Conservation (phyloP, 64 coral and sea anemone species). For the Dendrophyllia cribrosa region DNA sequence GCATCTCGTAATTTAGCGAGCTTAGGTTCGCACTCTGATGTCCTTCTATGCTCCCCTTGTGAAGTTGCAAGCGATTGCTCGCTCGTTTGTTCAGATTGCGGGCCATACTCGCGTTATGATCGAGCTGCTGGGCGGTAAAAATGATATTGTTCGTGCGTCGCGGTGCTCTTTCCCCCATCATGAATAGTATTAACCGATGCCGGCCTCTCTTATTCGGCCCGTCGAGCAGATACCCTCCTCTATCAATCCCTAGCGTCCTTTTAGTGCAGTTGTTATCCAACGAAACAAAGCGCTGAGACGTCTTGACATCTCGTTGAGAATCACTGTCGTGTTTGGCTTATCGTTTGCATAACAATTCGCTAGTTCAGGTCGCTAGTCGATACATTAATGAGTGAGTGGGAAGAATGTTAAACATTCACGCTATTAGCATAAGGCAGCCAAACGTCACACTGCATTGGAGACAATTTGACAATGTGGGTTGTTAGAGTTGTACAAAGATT, state of each 20-base stretch:
- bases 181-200: not conserved
- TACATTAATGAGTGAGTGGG: not conserved
- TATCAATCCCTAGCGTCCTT: not conserved
- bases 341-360: conserved; percentile 55
- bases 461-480: not conserved
- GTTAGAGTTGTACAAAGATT: not conserved
- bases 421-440: conserved; percentile 37
- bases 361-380: not conserved
- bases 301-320: conserved; percentile 32
- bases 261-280: not conserved
- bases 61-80: conserved; percentile 66
- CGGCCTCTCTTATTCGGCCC: not conserved
- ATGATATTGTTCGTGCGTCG: conserved; percentile 43
- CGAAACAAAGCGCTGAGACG: not conserved
- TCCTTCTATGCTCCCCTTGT: conserved; percentile 57
- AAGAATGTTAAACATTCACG: conserved; percentile 30
- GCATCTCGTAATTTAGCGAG: conserved; percentile 86
- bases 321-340: not conserved
- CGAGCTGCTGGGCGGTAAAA: conserved; percentile 71
- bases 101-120: conserved; percentile 86
- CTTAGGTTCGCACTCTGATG: conserved; percentile 72
- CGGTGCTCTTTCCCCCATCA: conserved; percentile 66
- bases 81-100: conserved; percentile 81
- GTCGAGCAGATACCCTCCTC: not conserved
- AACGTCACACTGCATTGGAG: conserved; percentile 30